Conservation (phyloP, 2,113 vertebrate species). For the Rhea pennata region DNA sequence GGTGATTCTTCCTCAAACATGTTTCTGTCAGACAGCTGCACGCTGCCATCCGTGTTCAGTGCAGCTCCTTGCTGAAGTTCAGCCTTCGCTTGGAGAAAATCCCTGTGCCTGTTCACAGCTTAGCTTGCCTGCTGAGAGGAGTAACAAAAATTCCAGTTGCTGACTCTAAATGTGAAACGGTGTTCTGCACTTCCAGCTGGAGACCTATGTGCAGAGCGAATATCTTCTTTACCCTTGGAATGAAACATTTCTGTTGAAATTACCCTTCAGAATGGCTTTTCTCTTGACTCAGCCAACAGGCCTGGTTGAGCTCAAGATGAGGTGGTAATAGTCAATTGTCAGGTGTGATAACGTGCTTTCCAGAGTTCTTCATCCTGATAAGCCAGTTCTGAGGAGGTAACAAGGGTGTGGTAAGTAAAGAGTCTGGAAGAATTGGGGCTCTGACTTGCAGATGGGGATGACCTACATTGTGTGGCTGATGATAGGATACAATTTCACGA, state of each 20-base stretch:
- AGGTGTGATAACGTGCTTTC: neutral
- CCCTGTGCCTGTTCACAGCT: neutral
- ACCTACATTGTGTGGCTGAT: neutral
- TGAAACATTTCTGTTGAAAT: neutral
- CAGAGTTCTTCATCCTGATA: neutral
- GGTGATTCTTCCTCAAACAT: fast-evolving
- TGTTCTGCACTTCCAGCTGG: neutral
- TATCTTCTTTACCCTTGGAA: neutral
- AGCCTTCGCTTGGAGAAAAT: neutral
- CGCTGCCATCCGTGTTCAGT: neutral
- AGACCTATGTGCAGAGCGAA: neutral
- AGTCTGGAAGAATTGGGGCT: neutral
- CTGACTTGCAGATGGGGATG: neutral
- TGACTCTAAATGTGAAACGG: neutral
- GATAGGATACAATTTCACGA: neutral
- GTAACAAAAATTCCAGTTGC: neutral
- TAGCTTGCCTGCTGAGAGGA: neutral
- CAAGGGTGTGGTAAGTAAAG: neutral
- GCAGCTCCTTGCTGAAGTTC: neutral
- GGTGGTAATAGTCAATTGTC: neutral
- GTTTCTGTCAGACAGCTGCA: neutral
- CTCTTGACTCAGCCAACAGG: neutral
- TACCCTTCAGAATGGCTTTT: neutral
- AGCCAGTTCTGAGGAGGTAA: neutral
- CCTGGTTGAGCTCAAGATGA: neutral